Evolutionary conservation across 2,113 vertebrate genomes (phyloP).

Genomic region (Indicator indicator): DNA sequence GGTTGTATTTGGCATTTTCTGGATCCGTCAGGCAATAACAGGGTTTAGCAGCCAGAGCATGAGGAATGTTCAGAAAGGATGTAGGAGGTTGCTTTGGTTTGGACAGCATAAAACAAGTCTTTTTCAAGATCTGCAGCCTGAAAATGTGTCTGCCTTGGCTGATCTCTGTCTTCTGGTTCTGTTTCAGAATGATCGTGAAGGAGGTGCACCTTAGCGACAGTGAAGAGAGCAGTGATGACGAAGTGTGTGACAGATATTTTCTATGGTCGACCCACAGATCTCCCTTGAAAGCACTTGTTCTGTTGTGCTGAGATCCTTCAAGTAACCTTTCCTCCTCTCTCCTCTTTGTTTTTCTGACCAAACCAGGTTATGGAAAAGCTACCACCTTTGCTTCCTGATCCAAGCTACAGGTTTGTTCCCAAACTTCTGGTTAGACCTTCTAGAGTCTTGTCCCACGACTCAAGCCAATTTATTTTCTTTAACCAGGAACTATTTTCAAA

Average conservation of each 20-base stretch:
- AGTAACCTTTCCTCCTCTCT: too few relatives aligned
- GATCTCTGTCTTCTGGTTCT: slow-evolving; percentile 43
- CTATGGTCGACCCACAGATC: background rate
- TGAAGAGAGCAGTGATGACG: slow-evolving; percentile 77
- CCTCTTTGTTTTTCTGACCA: too few relatives aligned
- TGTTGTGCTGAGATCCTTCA: too few relatives aligned
- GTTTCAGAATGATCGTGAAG: slow-evolving; percentile 75
- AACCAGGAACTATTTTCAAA: too few relatives aligned
- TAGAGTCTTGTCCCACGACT: too few relatives aligned
- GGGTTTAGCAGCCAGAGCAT: background rate
- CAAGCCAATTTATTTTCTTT: too few relatives aligned
- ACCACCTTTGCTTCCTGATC: too few relatives aligned
- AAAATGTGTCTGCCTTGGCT: background rate
- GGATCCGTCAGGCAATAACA: background rate
- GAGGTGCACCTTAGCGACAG: slow-evolving; percentile 84
- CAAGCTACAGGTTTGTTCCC: too few relatives aligned
- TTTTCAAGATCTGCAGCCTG: background rate
- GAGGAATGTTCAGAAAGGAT: background rate
- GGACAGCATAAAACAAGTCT: background rate
- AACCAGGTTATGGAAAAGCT: too few relatives aligned
- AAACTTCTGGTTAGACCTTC: too few relatives aligned
- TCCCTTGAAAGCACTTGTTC: slow-evolving; percentile 38
- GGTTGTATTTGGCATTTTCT: background rate
- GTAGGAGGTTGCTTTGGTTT: background rate
- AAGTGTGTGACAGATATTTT: slow-evolving; percentile 68